Evolutionary conservation across 2,888 invertebrate genomes (phyloP).

Genomic region (Chaitophorus viminalis): DNA sequence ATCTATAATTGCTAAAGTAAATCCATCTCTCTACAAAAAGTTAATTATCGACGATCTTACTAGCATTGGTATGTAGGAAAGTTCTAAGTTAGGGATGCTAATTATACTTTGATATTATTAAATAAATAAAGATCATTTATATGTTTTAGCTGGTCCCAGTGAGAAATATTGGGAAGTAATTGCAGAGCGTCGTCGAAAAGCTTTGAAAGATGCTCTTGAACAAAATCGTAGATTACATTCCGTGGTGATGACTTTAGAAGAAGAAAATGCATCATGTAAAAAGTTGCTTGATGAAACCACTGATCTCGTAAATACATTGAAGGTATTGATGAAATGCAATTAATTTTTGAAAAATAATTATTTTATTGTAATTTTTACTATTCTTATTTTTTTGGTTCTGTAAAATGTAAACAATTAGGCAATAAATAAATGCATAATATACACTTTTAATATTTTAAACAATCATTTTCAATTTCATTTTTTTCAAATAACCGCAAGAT

Average conservation of each 20-base stretch:
- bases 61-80: constrained; percentile 13
- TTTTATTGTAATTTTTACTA: too few relatives aligned
- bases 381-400: too few relatives aligned
- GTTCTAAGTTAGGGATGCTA: too few relatives aligned
- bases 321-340: constrained; percentile 67
- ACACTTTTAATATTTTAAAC: not conserved
- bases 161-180: constrained; percentile 78
- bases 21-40: constrained; percentile 44
- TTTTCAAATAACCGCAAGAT: too few relatives aligned
- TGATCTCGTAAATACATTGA: constrained; percentile 80
- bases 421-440: not conserved
- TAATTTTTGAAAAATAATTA: too few relatives aligned
- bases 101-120: not conserved
- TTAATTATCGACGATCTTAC: constrained; percentile 56
- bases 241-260: constrained; percentile 70
- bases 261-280: constrained; percentile 76
- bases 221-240: constrained; percentile 76
- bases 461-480: not conserved
- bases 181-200: constrained; percentile 78
- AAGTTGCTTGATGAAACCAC: constrained; percentile 81
- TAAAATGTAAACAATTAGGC: not conserved
- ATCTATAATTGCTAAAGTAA: not conserved
- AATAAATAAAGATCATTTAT: not conserved
- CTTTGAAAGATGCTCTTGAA: constrained; percentile 77
- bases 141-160: constrained; percentile 42